Evolutionary conservation across 2,888 invertebrate species (phyloP).

Genomic region (Thereva unica): DNA sequence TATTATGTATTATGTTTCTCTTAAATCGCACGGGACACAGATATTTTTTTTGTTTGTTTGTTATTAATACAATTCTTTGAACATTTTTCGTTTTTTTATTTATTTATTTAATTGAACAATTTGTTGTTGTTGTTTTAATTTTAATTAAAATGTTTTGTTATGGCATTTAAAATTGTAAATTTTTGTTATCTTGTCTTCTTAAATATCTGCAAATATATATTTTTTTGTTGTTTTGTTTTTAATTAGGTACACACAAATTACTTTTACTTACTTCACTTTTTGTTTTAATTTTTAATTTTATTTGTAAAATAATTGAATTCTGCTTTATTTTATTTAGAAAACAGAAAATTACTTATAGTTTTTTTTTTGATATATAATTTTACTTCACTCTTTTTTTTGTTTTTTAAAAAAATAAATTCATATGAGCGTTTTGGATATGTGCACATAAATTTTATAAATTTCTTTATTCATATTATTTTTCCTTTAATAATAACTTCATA

Average conservation of each 20-base stretch:
- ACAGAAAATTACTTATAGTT: constrained; percentile 6
- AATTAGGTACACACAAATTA: background rate
- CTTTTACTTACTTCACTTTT: background rate
- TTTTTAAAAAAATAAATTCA: constrained; percentile 36
- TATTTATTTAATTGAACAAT: too few relatives aligned
- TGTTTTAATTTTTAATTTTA: too few relatives aligned
- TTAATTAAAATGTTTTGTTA: too few relatives aligned
- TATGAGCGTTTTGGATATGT: constrained; percentile 54
- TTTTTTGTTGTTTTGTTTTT: constrained; percentile 1
- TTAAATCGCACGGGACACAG: too few relatives aligned
- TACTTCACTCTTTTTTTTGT: constrained; percentile 14
- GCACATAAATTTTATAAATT: constrained; percentile 43
- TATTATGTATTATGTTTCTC: too few relatives aligned
- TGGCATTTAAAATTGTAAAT: too few relatives aligned
- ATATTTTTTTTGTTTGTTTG: too few relatives aligned
- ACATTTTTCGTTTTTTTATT: too few relatives aligned
- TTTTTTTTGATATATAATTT: background rate
- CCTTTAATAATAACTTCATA: constrained; percentile 21
- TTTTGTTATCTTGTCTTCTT: background rate
- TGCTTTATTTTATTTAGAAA: background rate
- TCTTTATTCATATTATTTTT: constrained; percentile 11
- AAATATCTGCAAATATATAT: background rate
- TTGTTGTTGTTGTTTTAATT: too few relatives aligned
- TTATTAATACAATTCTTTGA: too few relatives aligned
- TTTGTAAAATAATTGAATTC: too few relatives aligned